A percentile compares a stretch with the other conserved stretches of the same genome.
Evolutionary conservation across 1,140 invertebrate genomes (phyloP).

Genomic region (Apolygus lucorum): DNA sequence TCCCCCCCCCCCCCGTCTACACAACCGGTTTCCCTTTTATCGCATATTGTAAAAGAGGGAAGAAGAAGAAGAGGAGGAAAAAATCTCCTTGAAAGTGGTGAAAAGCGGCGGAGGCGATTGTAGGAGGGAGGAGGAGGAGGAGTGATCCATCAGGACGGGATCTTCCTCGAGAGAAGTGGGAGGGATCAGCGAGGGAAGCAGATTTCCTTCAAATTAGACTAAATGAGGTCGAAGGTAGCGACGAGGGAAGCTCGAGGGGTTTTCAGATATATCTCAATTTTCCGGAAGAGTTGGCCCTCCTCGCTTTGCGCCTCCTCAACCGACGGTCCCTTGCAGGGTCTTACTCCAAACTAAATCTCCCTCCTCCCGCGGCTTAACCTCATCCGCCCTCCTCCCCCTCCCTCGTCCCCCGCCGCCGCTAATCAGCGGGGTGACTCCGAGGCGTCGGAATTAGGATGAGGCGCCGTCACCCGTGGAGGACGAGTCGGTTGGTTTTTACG

Average conservation of each 20-base stretch:
- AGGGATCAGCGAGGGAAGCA: neutral
- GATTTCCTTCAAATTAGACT: conserved; percentile 13
- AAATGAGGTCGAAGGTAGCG: conserved; percentile 13
- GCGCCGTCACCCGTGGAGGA: no score
- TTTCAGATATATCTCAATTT: conserved; percentile 11
- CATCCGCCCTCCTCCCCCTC: neutral
- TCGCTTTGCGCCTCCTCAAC: neutral
- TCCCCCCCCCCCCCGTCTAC: no score
- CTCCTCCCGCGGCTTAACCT: no score
- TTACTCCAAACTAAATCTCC: neutral
- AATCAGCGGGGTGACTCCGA: no score
- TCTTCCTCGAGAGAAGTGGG: neutral
- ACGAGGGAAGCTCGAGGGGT: neutral
- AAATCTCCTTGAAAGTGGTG: neutral
- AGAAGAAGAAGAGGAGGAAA: neutral
- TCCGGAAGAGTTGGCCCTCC: neutral
- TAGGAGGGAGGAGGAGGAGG: neutral
- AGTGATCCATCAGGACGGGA: neutral
- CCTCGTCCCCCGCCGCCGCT: no score
- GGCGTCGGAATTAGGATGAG: no score
- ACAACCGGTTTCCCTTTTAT: no score
- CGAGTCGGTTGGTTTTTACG: no score
- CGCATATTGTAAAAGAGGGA: neutral
- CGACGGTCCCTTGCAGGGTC: neutral
- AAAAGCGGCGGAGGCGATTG: neutral